Evolutionary conservation across 2,888 invertebrate species (phyloP).

Genomic region (Sinohyriopsis cumingii): DNA sequence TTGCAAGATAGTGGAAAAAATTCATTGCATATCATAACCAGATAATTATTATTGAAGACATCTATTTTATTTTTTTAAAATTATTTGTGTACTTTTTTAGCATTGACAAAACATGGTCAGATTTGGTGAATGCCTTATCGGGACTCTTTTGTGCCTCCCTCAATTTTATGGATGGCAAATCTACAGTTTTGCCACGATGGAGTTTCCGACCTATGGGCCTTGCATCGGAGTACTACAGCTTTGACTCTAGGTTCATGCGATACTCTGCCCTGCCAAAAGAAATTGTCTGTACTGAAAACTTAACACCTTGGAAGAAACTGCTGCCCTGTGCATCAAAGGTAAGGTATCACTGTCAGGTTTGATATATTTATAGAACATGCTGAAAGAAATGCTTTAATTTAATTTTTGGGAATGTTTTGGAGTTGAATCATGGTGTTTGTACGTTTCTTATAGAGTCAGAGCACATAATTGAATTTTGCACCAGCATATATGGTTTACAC

Average conservation of each 20-base stretch:
- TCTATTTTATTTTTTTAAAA: too few relatives aligned
- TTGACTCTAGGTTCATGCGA: constrained; percentile 56
- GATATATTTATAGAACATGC: too few relatives aligned
- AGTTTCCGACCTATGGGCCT: constrained; percentile 86
- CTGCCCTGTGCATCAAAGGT: constrained; percentile 88
- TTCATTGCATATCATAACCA: too few relatives aligned
- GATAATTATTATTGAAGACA: too few relatives aligned
- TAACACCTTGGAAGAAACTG: constrained; percentile 98
- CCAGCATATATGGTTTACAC: too few relatives aligned
- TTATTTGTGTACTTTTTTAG: constrained; percentile 70
- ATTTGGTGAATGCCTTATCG: constrained; percentile 90
- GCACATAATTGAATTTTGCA: too few relatives aligned
- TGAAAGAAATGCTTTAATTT: too few relatives aligned
- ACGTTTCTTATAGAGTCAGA: too few relatives aligned
- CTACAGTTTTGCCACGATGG: constrained; percentile 84
- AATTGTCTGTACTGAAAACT: constrained; percentile 98
- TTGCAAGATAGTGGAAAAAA: too few relatives aligned
- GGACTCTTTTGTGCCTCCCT: constrained; percentile 97
- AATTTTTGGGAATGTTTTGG: too few relatives aligned
- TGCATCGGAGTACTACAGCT: constrained; percentile 75
- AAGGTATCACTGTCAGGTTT: neutral
- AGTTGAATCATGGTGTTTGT: too few relatives aligned
- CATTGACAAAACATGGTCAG: constrained; percentile 87
- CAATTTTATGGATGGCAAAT: constrained; percentile 91
- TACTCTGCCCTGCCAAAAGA: constrained; percentile 96